Conservation (phyloP, 2,888 invertebrate species). For the Sinhomidia bicolor region DNA sequence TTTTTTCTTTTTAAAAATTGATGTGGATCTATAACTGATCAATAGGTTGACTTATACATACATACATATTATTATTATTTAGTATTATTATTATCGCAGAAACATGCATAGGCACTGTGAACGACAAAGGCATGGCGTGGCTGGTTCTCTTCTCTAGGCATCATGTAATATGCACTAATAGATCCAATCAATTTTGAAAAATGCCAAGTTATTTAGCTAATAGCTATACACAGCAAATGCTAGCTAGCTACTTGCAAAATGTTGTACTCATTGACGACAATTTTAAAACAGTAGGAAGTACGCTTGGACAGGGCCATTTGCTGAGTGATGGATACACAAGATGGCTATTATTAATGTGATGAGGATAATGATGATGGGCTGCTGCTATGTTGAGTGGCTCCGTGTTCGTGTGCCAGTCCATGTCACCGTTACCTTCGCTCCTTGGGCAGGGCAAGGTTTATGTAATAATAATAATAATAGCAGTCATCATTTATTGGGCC, state of each 20-base stretch:
- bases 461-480: not conserved
- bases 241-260: too few relatives aligned
- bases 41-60: not conserved
- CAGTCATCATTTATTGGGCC: slow-evolving; percentile 22
- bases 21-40: not conserved
- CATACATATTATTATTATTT: not conserved
- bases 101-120: not conserved
- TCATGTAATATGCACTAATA: not conserved
- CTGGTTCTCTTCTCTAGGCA: not conserved
- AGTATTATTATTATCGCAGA: not conserved
- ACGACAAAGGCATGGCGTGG: not conserved
- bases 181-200: slow-evolving; percentile 11
- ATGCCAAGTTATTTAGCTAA: slow-evolving; percentile 11
- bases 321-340: not conserved
- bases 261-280: not conserved
- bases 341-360: not conserved
- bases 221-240: not conserved
- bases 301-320: not conserved
- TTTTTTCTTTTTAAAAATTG: not conserved
- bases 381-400: not conserved
- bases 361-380: slow-evolving; percentile 8
- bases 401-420: not conserved
- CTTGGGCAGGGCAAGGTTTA: slow-evolving; percentile 43
- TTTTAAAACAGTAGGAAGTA: slow-evolving; percentile 34
- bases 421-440: not conserved